A percentile compares a stretch with the other conserved stretches of the same genome.
Conservation (phyloP, 2,797 vertebrate species). For the Pipistrellus kuhlii region DNA sequence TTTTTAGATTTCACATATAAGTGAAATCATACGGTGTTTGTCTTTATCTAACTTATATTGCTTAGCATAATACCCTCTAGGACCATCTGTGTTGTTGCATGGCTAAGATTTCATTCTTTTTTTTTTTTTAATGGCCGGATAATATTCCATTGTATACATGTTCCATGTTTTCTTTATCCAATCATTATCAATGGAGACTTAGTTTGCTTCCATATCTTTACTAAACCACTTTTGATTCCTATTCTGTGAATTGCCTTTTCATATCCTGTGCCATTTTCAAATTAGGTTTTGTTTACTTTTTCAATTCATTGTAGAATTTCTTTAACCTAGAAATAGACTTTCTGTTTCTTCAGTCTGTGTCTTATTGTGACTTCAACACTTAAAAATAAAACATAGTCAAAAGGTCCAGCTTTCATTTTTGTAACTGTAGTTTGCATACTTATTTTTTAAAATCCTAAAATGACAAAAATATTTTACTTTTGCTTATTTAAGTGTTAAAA, state of each 20-base stretch:
- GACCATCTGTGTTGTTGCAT: not conserved
- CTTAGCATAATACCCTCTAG: not conserved
- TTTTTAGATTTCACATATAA: not conserved
- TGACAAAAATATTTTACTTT: not conserved
- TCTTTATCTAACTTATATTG: not conserved
- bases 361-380: not conserved
- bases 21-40: not conserved
- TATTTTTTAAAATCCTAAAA: not conserved
- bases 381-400: constrained; percentile 21
- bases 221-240: not conserved
- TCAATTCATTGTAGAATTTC: not conserved
- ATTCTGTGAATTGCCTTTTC: not conserved
- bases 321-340: not conserved
- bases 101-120: not conserved
- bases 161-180: not conserved
- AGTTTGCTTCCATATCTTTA: not conserved
- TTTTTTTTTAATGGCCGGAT: not conserved
- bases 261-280: not conserved
- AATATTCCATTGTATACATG: not conserved
- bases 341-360: not conserved
- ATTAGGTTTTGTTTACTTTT: constrained; percentile 6
- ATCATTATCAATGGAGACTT: not conserved
- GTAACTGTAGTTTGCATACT: not conserved
- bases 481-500: constrained; percentile 3
- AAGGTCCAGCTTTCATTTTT: constrained; percentile 31